phyloP scores from a whole-genome alignment of 2,888 invertebrate genomes.

The Leptopilina drosophilae region DNA sequence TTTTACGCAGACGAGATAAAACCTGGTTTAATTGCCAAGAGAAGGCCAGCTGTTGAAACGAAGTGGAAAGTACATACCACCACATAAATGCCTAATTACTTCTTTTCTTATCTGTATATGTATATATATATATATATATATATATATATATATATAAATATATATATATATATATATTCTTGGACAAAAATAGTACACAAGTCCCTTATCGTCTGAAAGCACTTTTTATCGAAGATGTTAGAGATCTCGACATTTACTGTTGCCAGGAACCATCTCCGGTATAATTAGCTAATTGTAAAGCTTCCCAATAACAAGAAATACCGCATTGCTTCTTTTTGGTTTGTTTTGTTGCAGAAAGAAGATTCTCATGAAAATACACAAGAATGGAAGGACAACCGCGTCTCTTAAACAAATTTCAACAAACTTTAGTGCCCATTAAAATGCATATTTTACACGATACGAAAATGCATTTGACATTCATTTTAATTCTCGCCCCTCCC shows the following conservation, averaged over 20 bases:
- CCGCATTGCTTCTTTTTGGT: constrained; percentile 6
- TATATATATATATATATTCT: constrained; percentile 8
- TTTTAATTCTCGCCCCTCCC: not conserved
- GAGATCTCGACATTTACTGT: constrained; percentile 35
- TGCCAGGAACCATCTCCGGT: constrained; percentile 18
- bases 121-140: no score
- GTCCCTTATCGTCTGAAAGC: constrained; percentile 49
- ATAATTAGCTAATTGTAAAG: constrained; percentile 36
- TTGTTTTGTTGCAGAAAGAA: not conserved
- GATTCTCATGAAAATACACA: not conserved
- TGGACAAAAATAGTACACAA: constrained; percentile 53
- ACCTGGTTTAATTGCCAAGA: constrained; percentile 58
- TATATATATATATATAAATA: not conserved
- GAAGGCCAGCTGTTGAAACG: constrained; percentile 63
- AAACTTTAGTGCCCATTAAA: constrained; percentile 18
- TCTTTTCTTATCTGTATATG: constrained; percentile 53
- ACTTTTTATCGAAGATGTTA: constrained; percentile 26
- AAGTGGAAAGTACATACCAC: constrained; percentile 62
- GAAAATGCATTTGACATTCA: constrained; percentile 12
- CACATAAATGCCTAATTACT: constrained; percentile 65
- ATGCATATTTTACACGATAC: not conserved
- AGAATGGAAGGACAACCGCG: constrained; percentile 25
- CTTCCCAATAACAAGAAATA: constrained; percentile 34
- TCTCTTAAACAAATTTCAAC: constrained; percentile 26
- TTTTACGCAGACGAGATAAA: constrained; percentile 53